A percentile compares a stretch with the other conserved stretches of the same genome.
These are phyloP conservation scores for human DNA, from an alignment of 2,113 vertebrate genomes.

Conservation along the genomic window DNA sequence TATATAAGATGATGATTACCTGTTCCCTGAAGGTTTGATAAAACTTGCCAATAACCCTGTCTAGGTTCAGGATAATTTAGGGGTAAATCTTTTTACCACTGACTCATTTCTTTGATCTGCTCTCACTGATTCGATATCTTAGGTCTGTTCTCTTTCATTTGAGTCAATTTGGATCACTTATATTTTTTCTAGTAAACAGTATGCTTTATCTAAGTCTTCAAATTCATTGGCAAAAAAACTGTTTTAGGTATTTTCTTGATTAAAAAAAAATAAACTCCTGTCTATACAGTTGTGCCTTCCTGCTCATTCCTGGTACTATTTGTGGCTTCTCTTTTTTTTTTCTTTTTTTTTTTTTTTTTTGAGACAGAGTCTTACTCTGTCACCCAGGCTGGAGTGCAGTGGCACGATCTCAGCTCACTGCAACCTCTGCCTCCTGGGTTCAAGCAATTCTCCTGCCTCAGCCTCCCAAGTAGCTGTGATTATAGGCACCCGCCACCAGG, in stretches of 20 bases:
- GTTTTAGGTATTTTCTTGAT: not conserved
- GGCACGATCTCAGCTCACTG: rapidly evolving
- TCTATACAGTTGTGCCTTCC: not conserved
- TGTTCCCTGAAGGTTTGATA: not conserved
- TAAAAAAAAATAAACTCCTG: not conserved
- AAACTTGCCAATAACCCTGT: not conserved
- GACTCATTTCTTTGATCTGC: not conserved
- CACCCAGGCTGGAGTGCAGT: no score
- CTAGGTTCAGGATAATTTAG: no score
- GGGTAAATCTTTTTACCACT: not conserved
- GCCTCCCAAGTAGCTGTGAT: no score
- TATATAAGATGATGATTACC: not conserved
- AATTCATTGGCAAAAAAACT: not conserved
- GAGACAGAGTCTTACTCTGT: no score
- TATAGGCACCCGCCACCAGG: no score
- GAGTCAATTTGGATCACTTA: not conserved
- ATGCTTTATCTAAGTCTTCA: not conserved
- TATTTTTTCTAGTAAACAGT: not conserved
- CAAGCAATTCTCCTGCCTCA: no score
- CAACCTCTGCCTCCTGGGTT: no score
- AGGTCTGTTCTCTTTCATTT: not conserved
- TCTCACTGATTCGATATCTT: not conserved
- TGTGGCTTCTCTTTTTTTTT: not conserved
- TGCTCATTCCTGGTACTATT: no score
- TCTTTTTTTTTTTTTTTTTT: not conserved